Conservation (phyloP, 2,888 invertebrate species). For the Monochamus alternatus region DNA sequence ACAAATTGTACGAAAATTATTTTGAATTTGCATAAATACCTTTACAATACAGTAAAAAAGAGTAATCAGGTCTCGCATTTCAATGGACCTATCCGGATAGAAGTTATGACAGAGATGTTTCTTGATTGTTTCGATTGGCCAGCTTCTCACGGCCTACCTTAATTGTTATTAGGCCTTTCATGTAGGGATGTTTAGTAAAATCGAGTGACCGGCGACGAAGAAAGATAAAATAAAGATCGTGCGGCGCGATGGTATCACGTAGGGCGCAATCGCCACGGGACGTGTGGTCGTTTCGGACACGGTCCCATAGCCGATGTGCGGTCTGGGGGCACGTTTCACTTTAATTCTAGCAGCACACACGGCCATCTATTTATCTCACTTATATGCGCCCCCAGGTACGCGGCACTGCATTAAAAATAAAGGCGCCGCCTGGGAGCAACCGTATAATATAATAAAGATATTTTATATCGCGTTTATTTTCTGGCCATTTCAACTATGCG, state of each 20-base stretch:
- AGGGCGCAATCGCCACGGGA: conserved; percentile 68
- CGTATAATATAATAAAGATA: conserved; percentile 60
- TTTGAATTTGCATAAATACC: too few species aligned
- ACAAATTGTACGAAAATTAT: too few species aligned
- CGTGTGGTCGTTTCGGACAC: conserved; percentile 67
- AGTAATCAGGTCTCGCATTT: too few species aligned
- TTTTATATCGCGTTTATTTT: conserved; percentile 59
- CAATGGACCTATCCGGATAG: too few species aligned
- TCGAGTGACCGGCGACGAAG: conserved; percentile 50
- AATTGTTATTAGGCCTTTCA: conserved; percentile 55
- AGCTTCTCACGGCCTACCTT: conserved; percentile 34
- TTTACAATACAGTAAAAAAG: too few species aligned
- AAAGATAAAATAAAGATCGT: conserved; percentile 62
- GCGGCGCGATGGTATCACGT: conserved; percentile 70
- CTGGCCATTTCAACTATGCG: conserved; percentile 37
- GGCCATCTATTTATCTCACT: conserved; percentile 68
- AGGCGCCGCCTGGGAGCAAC: conserved; percentile 52
- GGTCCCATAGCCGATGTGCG: conserved; percentile 62
- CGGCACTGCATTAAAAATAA: conserved; percentile 62
- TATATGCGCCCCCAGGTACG: conserved; percentile 62
- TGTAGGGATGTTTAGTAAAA: conserved; percentile 61
- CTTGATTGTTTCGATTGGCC: not conserved
- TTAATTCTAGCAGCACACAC: conserved; percentile 66
- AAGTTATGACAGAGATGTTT: too few species aligned
- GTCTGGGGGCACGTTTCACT: conserved; percentile 71